These are phyloP conservation scores for Aviceda subcristata DNA, from an alignment of 2,113 vertebrate genomes.

Conservation along the genomic window DNA sequence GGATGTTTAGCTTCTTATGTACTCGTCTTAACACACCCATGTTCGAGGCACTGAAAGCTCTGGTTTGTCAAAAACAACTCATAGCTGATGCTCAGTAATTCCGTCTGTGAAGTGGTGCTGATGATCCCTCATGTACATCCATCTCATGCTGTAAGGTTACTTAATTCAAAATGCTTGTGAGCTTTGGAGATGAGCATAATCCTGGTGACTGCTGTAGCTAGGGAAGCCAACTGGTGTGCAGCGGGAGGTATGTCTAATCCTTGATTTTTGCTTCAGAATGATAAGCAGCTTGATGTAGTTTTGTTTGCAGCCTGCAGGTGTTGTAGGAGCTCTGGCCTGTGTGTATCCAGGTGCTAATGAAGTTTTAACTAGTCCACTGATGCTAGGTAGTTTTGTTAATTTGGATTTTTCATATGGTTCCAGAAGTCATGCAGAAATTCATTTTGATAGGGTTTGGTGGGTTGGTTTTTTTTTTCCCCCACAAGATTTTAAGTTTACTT, in stretches of 20 bases:
- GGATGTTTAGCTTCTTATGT: not conserved
- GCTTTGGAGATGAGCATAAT: not conserved
- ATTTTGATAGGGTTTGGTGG: not conserved
- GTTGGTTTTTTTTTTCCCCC: too few species aligned
- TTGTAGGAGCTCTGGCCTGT: not conserved
- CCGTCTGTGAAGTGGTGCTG: not conserved
- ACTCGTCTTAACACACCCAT: not conserved
- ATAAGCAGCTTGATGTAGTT: slow-evolving; percentile 9
- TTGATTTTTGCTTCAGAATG: not conserved
- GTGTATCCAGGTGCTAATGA: not conserved
- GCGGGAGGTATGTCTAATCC: not conserved
- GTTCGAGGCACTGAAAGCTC: not conserved
- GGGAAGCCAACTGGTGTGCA: not conserved
- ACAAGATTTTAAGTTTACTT: not conserved
- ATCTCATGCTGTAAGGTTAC: not conserved
- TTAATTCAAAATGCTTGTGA: not conserved
- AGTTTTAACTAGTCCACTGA: not conserved
- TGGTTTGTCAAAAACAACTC: not conserved
- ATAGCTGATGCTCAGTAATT: not conserved
- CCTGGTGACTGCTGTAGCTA: not conserved
- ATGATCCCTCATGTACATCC: not conserved
- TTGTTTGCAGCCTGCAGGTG: not conserved
- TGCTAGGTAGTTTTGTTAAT: not conserved
- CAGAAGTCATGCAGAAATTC: not conserved
- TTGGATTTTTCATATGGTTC: not conserved